phyloP scores from a whole-genome alignment of 2,888 invertebrate species.

The Ophion ellenae region DNA sequence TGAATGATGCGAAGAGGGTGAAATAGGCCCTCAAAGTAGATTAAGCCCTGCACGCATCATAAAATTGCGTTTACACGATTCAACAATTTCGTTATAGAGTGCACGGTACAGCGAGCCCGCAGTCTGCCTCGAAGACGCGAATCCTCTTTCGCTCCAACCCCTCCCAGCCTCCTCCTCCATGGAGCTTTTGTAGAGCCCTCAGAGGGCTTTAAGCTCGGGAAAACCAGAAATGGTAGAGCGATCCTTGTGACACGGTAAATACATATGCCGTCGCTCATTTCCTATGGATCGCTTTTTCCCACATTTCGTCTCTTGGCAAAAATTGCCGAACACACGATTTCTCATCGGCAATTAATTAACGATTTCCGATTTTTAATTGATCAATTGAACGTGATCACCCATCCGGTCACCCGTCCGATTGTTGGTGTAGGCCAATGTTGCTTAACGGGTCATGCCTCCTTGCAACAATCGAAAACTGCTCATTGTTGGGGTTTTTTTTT shows the following conservation, averaged over 20 bases:
- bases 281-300: neutral
- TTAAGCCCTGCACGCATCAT: slow-evolving; percentile 73
- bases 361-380: neutral
- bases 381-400: neutral
- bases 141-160: slow-evolving; percentile 73
- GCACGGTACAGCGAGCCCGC: slow-evolving; percentile 68
- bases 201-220: slow-evolving; percentile 65
- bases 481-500: no score
- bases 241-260: slow-evolving; percentile 53
- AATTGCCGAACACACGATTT: neutral
- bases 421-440: neutral
- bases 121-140: slow-evolving; percentile 61
- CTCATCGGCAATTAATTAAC: neutral
- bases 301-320: neutral
- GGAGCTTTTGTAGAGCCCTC: slow-evolving; percentile 65
- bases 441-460: neutral
- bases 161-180: slow-evolving; percentile 40
- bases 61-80: slow-evolving; percentile 75
- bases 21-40: slow-evolving; percentile 54
- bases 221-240: slow-evolving; percentile 67
- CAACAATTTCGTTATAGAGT: slow-evolving; percentile 65
- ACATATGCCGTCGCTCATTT: slow-evolving; percentile 15
- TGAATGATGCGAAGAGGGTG: slow-evolving; percentile 36
- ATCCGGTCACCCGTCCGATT: neutral
- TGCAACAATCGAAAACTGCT: no score